A percentile compares a stretch with the other conserved stretches of the same genome.
Conservation (phyloP, 2,113 vertebrate genomes). For the Planiliza haematocheilus region DNA sequence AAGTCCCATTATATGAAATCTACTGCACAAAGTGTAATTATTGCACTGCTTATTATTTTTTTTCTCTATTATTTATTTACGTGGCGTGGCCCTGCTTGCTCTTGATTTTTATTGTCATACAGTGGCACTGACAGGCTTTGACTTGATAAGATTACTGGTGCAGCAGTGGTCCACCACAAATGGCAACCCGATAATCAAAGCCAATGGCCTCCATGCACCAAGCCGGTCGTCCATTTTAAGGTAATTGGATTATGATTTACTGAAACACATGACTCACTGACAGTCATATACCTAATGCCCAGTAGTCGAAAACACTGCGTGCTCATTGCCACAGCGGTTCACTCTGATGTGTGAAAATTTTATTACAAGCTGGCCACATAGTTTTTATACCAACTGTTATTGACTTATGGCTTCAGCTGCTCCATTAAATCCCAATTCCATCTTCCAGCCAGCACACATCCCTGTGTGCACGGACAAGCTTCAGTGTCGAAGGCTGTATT, state of each 20-base stretch:
- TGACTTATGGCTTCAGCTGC: slow-evolving; percentile 39
- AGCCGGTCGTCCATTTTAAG: slow-evolving; percentile 34
- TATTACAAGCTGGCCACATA: slow-evolving; percentile 33
- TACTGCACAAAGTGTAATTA: slow-evolving; percentile 37
- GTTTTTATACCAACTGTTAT: slow-evolving; percentile 31
- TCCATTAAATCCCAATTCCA: slow-evolving; percentile 49
- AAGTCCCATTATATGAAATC: slow-evolving; percentile 29
- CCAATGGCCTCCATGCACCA: slow-evolving; percentile 15
- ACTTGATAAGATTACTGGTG: slow-evolving; percentile 47
- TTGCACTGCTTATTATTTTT: slow-evolving; percentile 7
- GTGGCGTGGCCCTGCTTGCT: slow-evolving; percentile 15
- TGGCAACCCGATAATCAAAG: slow-evolving; percentile 64
- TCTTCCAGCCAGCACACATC: slow-evolving; percentile 13
- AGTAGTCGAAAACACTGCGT: slow-evolving; percentile 27
- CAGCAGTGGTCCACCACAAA: slow-evolving; percentile 48
- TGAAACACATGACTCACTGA: slow-evolving; percentile 45
- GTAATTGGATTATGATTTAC: slow-evolving; percentile 74
- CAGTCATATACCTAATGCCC: neutral
- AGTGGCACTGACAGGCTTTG: slow-evolving; percentile 33
- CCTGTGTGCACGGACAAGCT: slow-evolving; percentile 13
- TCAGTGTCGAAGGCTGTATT: slow-evolving; percentile 11
- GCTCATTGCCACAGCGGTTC: slow-evolving; percentile 7
- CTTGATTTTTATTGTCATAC: slow-evolving; percentile 63
- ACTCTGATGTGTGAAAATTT: slow-evolving; percentile 16
- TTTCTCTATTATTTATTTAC: slow-evolving; percentile 41